Percentiles rank a stretch among this genome's conserved stretches.
Conservation (phyloP, 53 echinoderm and acorn worm genomes). For the Holothuria leucospilota region DNA sequence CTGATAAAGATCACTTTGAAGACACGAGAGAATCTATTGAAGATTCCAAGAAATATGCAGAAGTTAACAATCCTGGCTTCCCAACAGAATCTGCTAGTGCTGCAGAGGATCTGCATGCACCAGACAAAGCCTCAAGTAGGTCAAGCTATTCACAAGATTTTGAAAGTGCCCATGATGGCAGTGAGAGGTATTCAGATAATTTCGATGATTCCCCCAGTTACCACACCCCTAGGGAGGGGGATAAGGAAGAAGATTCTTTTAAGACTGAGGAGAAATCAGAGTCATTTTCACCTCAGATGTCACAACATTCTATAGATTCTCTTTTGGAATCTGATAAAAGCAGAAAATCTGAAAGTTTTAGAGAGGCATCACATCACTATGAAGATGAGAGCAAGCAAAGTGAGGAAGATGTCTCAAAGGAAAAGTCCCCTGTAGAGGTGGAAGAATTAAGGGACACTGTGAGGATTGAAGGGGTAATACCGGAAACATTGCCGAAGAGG, state of each 20-base stretch:
- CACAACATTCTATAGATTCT: not conserved
- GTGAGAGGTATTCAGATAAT: conserved; percentile 9
- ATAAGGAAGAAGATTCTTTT: not conserved
- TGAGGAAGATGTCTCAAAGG: not conserved
- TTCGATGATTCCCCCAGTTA: conserved; percentile 25
- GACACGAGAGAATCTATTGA: conserved; percentile 47
- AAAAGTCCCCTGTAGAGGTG: no score
- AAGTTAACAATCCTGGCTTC: conserved; percentile 69
- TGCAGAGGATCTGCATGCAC: not conserved
- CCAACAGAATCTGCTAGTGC: conserved; percentile 26
- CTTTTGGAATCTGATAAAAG: not conserved
- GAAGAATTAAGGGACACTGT: no score
- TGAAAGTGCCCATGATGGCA: not conserved
- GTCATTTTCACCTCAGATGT: not conserved
- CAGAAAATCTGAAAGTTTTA: no score
- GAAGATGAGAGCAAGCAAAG: not conserved
- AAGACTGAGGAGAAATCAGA: not conserved
- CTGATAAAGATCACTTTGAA: conserved; percentile 55
- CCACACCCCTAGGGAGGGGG: not conserved
- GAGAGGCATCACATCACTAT: no score
- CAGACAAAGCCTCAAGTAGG: not conserved
- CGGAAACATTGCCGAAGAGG: not conserved
- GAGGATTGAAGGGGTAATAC: no score
- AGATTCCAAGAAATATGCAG: conserved; percentile 39
- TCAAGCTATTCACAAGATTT: conserved; percentile 11